These are phyloP conservation scores for Forbesichthys agassizii DNA, from an alignment of 2,113 vertebrate species.

Conservation along the genomic window DNA sequence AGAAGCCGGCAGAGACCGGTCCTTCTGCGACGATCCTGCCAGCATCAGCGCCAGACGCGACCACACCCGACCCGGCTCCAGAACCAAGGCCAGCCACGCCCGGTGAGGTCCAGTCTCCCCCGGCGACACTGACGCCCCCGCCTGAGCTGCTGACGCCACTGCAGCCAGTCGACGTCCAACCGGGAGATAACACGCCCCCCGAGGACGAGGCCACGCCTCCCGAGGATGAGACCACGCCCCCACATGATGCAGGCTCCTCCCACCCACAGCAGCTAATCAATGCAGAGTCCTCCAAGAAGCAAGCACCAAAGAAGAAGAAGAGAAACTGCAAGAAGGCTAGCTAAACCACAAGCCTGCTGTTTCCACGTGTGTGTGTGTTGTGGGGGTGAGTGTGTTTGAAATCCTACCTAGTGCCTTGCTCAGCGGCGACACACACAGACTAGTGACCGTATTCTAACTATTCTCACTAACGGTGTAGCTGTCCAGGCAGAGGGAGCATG, in stretches of 20 bases:
- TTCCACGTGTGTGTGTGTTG: not conserved
- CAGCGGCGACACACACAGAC: not conserved
- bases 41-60: constrained; percentile 4
- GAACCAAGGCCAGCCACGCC: constrained; percentile 7
- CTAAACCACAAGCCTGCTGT: constrained; percentile 24
- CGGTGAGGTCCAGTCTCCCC: constrained; percentile 1
- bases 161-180: constrained; percentile 5
- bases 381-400: not conserved
- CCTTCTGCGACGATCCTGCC: not conserved
- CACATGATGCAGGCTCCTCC: not conserved
- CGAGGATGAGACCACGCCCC: too few species aligned
- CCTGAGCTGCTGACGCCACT: not conserved
- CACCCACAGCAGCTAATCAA: constrained; percentile 8
- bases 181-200: not conserved
- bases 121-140: not conserved
- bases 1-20: not conserved
- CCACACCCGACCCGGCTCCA: not conserved
- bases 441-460: constrained; percentile 15
- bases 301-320: constrained; percentile 66
- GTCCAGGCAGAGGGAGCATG: not conserved
- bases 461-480: not conserved
- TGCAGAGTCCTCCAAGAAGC: constrained; percentile 33
- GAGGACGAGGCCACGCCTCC: not conserved
- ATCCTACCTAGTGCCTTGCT: constrained; percentile 1
- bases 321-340: constrained; percentile 48